Evolutionary conservation across 2,113 vertebrate genomes (phyloP), one percentile per base, ranked within the genome.

Genomic region (Casuarius casuarius): DNA sequence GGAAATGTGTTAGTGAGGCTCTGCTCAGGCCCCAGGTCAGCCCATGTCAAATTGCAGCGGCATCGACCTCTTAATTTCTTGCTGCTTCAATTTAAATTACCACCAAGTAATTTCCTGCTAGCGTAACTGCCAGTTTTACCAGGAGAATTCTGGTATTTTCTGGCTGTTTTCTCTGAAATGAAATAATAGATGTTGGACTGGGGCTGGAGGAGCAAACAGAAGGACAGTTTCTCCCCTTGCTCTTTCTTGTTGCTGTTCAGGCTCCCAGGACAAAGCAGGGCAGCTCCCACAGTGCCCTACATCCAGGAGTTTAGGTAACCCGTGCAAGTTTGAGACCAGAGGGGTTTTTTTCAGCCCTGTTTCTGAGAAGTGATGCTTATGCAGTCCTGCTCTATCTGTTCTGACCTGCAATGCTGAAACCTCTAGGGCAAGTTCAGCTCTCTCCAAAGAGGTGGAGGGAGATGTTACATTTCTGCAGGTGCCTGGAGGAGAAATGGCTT

Each of bases 21-120:
- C 72, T 96, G 66, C 33, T 87, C 76, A 73, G 94, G 84, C 84
- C 46, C 65, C 44, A 38, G 83, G 76, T 84, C 81, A 95, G 46
- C 66, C 67, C 18, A 7, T 48, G 61, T 75, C 89, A 94, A 86
- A 90, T 96, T 81, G 92, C 89, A 94, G 86, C 90, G 87, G 65
- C 33, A 70, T 84, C 81, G 71, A 29, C n/a, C 48, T 92, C 92
- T 87, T 31, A 26, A 92, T 92, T 92, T 95, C 87, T 87, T 95
- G 61, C 17, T 96, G 31, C 56, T 95, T 95, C 62, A 21, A 19
- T 87, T 73, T 87, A 65, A 92, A 87, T 92, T 54, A 11, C 79
- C 46, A 49, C 26, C 31, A 51, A 84, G 62, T 77, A 72, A 87
- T 89, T 90, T 90, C 74, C 78, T 90, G 83, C 51, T 70, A 91